Evolutionary conservation across 2,113 vertebrate genomes (phyloP), one percentile per base, ranked within the genome.

Genomic region (Bothrops jararaca): DNA sequence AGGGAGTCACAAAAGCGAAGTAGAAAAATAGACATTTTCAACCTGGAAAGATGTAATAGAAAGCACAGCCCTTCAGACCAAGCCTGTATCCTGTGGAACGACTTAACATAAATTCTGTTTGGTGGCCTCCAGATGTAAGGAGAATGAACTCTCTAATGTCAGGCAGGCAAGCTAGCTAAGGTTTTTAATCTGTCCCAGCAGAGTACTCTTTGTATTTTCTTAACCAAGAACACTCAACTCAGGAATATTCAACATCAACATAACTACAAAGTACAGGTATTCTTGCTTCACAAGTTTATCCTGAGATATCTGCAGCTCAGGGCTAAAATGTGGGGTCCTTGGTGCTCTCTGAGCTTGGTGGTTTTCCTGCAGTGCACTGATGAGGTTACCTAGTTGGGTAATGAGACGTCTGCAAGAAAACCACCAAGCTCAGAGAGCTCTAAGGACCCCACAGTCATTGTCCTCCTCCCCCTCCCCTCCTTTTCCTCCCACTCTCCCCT

Each of bases 11-110:
- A 92, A 92, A 88, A 88, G 54, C 10, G 10, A 80, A 95, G 64
- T 64, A 93, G 69, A 42, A 80, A 86, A 90, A 91, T 88, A 29
- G 54, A 53, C 91, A 29, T 52, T 50, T 93, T 74, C 89, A 92
- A 89, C 53, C 64, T 86, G 50, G 94, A 57, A 86, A 26, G 86
- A 87, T 88, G 91, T 92, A 12, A 74, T 3, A 58, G 42, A 60
- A 92, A 26, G 87, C 22, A 48, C 1, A 15, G 0, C 34, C 12
- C 29, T 86, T 34, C 34, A 9, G 10, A 54, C 9, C 5, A 48
- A 3, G 12, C 45, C 12, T 10, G 29, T 15, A 39, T 45, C 7
- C 74, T 6, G 18, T 29, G 26, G 39, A 56, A 26, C 22, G 23
- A 34, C 22, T 50, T 69, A 13, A 34, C 53, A 12, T 11, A 53